Percentiles rank a stretch among this genome's conserved stretches.
Conservation (phyloP, 1,140 invertebrate genomes). For the Drosophila nannoptera region DNA sequence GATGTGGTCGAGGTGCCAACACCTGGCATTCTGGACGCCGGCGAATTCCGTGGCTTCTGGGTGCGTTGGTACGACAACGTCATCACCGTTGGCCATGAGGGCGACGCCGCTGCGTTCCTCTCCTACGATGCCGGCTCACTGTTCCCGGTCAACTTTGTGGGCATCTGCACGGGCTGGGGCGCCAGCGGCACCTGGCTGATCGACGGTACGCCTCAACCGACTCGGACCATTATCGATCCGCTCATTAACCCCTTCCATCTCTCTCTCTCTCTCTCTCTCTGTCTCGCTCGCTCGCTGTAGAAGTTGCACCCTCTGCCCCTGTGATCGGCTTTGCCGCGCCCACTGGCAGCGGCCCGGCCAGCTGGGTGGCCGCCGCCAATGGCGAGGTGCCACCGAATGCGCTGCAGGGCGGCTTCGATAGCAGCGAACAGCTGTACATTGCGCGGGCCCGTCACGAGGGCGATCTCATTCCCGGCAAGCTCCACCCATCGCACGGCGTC, state of each 20-base stretch:
- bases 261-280: not conserved
- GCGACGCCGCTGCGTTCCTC: constrained; percentile 85
- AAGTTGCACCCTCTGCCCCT: constrained; percentile 53
- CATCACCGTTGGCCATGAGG: constrained; percentile 72
- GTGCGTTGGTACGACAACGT: constrained; percentile 86
- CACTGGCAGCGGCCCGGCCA: constrained; percentile 62
- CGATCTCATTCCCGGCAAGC: constrained; percentile 88
- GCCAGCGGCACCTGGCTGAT: constrained; percentile 89
- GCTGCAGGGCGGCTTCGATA: constrained; percentile 86
- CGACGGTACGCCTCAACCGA: constrained; percentile 82
- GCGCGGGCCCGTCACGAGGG: constrained; percentile 87
- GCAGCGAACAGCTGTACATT: constrained; percentile 86
- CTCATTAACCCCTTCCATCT: not conserved
- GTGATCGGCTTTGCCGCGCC: constrained; percentile 59
- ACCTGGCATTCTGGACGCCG: constrained; percentile 83
- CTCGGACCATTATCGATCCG: not conserved
- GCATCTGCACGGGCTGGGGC: constrained; percentile 92
- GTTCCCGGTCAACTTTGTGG: constrained; percentile 85
- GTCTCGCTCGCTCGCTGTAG: constrained; percentile 11
- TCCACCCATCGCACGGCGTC: constrained; percentile 84
- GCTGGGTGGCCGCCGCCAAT: constrained; percentile 84
- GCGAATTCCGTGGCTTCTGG: constrained; percentile 90
- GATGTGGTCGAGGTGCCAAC: constrained; percentile 87
- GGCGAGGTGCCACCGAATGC: constrained; percentile 86
- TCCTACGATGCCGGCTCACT: constrained; percentile 85